These are phyloP conservation scores for Calosoma granatense DNA, from an alignment of 1,140 invertebrate genomes.

Conservation along the genomic window DNA sequence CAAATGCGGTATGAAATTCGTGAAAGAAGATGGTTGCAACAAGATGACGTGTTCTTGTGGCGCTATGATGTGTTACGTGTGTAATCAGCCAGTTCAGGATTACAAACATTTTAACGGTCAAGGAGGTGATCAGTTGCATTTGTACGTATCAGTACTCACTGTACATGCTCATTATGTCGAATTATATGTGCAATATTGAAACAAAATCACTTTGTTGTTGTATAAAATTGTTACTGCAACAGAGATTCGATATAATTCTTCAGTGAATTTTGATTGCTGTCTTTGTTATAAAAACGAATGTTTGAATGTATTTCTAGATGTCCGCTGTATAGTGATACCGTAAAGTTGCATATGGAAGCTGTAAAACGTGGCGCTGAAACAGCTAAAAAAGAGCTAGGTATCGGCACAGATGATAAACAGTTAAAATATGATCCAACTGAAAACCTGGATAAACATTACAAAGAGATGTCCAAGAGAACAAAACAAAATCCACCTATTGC, in stretches of 20 bases:
- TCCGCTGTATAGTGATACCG: slow-evolving; percentile 24
- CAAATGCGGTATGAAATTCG: slow-evolving; percentile 46
- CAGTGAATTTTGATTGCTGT: too few relatives aligned
- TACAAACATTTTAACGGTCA: slow-evolving; percentile 50
- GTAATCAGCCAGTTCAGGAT: slow-evolving; percentile 43
- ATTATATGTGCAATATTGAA: too few relatives aligned
- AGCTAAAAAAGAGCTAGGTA: slow-evolving; percentile 24
- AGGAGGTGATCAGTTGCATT: slow-evolving; percentile 25
- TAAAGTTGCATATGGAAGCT: slow-evolving; percentile 20
- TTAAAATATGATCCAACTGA: slow-evolving; percentile 27
- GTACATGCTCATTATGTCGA: too few relatives aligned
- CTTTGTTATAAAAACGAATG: too few relatives aligned
- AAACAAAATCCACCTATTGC: neutral
- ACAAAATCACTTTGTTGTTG: slow-evolving; percentile 26
- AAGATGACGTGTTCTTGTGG: slow-evolving; percentile 61
- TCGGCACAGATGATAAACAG: slow-evolving; percentile 10
- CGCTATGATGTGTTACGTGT: slow-evolving; percentile 58
- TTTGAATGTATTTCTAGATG: slow-evolving; percentile 25
- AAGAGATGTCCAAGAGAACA: neutral
- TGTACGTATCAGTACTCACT: slow-evolving; percentile 23
- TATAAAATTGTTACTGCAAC: slow-evolving; percentile 18
- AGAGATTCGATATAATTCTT: neutral
- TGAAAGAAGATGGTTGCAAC: slow-evolving; percentile 58
- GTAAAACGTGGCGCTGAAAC: slow-evolving; percentile 18
- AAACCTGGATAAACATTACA: slow-evolving; percentile 19